Conservation (phyloP, 2,888 invertebrate genomes). For the Taphrorychus bicolor region DNA sequence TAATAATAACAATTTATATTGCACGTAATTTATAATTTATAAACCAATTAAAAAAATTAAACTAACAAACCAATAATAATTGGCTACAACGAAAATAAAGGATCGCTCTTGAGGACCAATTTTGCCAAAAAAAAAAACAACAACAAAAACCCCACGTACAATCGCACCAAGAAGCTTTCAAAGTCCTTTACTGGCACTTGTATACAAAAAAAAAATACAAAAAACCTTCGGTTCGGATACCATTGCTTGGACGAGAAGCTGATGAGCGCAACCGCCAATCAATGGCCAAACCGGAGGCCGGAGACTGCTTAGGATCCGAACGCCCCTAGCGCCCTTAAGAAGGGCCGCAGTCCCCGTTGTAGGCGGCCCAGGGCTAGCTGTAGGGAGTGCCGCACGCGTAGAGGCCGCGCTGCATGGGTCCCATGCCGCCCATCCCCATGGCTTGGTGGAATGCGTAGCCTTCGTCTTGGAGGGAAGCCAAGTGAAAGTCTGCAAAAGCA, state of each 20-base stretch:
- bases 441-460: constrained; percentile 64
- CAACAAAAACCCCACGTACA: background rate
- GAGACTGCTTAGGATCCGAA: constrained; percentile 59
- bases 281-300: constrained; percentile 57
- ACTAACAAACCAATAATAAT: background rate
- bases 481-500: constrained; percentile 63
- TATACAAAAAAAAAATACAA: constrained; percentile 8
- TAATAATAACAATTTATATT: constrained; percentile 5
- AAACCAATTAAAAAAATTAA: too few species aligned
- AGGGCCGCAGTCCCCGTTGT: constrained; percentile 62
- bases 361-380: constrained; percentile 64
- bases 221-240: constrained; percentile 24
- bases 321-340: constrained; percentile 51
- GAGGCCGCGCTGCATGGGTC: constrained; percentile 62
- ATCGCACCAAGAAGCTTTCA: constrained; percentile 10
- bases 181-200: constrained; percentile 35
- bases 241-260: constrained; percentile 18
- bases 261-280: constrained; percentile 40
- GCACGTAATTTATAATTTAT: background rate
- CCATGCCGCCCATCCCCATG: constrained; percentile 63
- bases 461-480: constrained; percentile 63
- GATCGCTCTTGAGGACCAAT: background rate
- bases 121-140: background rate
- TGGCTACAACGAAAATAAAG: background rate
- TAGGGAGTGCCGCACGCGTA: constrained; percentile 63